Evolutionary conservation across 2,888 invertebrate genomes (phyloP), one percentile per base, ranked within the genome.

Genomic region (Ennomos quercinarius): DNA sequence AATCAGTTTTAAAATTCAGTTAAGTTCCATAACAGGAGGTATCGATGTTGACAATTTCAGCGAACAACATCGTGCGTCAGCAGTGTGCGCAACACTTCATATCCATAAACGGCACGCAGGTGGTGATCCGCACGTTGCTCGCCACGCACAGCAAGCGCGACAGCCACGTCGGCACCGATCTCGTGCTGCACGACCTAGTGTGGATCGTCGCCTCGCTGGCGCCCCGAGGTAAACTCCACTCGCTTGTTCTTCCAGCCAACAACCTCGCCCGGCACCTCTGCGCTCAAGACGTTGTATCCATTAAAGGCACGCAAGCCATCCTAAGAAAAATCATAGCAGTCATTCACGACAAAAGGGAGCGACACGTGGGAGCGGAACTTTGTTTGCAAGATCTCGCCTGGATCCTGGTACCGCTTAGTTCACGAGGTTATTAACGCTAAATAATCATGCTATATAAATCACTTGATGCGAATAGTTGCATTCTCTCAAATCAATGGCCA

Each of bases 201-300:
- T 94, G 94, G 94, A 92, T 94, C 73, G 83, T 95, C 68, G 93
- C 94, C 77, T 93, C 94, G 71, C 84, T 95, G 64, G 89, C 93
- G 17, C 90, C 93, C 39, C 91, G 86, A 93, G 94, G 94, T 93
- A 87, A 69, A 56, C 62, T 58, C 46, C 47, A 50, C 43, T 34
- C 47, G 3, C 45, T 46, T 38, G 47, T 61, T 79, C 61, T 90
- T 91, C 56, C 86, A 93, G 94, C 86, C 52, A 92, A 89, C 80
- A 93, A 91, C 79, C 73, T 78, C 62, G 67, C 79, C 46, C 77
- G 93, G 51, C 88, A 87, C 70, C 80, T 87, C 61, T 93, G 93
- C 65, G 85, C 94, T 50, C 86, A 86, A 67, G 92, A 93, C 72
- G 84, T 94, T 74, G 88, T 87, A 67, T 63, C 77, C 54, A 73